phyloP scores from a whole-genome alignment of 2,113 vertebrate genomes.

The Eptatretus burgeri region DNA sequence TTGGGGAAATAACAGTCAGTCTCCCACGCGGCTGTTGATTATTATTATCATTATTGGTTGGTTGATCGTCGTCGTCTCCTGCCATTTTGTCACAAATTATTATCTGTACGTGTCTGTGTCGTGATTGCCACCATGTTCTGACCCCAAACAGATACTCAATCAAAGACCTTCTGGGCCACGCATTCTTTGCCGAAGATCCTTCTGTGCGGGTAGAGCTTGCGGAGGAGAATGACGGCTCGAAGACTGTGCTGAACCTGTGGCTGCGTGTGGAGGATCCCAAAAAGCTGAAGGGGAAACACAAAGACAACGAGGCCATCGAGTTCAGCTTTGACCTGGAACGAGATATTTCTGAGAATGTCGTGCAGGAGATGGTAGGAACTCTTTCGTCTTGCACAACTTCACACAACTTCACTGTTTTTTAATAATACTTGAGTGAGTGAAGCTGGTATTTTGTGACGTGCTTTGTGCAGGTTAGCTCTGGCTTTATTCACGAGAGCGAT shows the following conservation, averaged over 20 bases:
- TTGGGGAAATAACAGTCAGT: no score
- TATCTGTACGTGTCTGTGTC: no score
- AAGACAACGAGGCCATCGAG: conserved; percentile 84
- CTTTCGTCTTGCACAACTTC: background rate
- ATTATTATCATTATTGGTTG: no score
- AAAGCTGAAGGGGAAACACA: conserved; percentile 92
- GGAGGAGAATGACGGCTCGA: conserved; percentile 88
- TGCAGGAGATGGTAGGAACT: conserved; percentile 79
- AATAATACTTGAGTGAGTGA: no score
- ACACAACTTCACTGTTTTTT: background rate
- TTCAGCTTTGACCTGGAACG: conserved; percentile 72
- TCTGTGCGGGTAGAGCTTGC: conserved; percentile 87
- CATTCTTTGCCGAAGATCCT: conserved; percentile 96
- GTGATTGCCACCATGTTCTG: background rate
- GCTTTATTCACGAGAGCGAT: conserved; percentile 75
- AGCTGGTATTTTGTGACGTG: background rate
- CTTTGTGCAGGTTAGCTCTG: conserved; percentile 48
- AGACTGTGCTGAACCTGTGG: conserved; percentile 32
- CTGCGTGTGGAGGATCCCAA: conserved; percentile 93
- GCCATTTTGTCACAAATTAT: no score
- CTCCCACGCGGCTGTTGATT: no score
- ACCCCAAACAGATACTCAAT: conserved; percentile 43
- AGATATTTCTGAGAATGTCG: conserved; percentile 68
- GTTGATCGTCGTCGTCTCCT: no score
- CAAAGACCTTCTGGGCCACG: conserved; percentile 89